phyloP scores from a whole-genome alignment of 2,797 vertebrate species.

The Schizothorax lantsangensis region DNA sequence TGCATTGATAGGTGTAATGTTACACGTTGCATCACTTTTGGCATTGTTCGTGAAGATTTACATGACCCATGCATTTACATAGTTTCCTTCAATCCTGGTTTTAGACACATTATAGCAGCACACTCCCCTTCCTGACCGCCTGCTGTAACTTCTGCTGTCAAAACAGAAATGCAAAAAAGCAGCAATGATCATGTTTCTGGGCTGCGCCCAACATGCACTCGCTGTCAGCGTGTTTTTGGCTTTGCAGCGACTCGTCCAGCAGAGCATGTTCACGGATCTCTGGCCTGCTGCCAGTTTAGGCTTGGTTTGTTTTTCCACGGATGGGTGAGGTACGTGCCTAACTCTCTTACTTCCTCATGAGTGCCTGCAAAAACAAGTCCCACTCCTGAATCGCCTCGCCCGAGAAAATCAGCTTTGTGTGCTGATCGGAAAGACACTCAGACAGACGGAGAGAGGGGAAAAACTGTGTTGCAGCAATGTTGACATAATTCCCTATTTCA shows the following conservation, averaged over 20 bases:
- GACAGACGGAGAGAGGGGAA: background rate
- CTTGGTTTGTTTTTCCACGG: slow-evolving; percentile 66
- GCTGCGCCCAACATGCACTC: slow-evolving; percentile 12
- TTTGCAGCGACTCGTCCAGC: slow-evolving; percentile 41
- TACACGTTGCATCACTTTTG: slow-evolving; percentile 32
- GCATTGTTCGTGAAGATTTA: slow-evolving; percentile 31
- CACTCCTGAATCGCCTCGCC: slow-evolving; percentile 83
- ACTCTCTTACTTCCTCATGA: slow-evolving; percentile 87
- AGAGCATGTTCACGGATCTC: slow-evolving; percentile 35
- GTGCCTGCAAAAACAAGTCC: slow-evolving; percentile 85
- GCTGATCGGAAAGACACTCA: background rate
- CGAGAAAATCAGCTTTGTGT: background rate
- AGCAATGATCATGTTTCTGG: background rate
- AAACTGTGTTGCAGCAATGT: slow-evolving; percentile 2
- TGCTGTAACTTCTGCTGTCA: slow-evolving; percentile 13
- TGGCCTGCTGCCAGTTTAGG: slow-evolving; percentile 47
- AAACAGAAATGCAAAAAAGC: slow-evolving; percentile 12
- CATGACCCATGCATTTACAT: background rate
- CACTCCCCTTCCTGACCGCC: background rate
- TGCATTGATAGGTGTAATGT: background rate
- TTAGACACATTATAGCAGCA: background rate
- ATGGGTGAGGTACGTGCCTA: slow-evolving; percentile 83
- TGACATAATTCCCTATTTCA: slow-evolving; percentile 22
- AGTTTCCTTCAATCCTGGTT: background rate
- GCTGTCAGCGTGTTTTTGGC: slow-evolving; percentile 20